A percentile compares a stretch with the other conserved stretches of the same genome.
Evolutionary conservation across 2,888 invertebrate species (phyloP).

Genomic region (Willowsia nigromaculata): DNA sequence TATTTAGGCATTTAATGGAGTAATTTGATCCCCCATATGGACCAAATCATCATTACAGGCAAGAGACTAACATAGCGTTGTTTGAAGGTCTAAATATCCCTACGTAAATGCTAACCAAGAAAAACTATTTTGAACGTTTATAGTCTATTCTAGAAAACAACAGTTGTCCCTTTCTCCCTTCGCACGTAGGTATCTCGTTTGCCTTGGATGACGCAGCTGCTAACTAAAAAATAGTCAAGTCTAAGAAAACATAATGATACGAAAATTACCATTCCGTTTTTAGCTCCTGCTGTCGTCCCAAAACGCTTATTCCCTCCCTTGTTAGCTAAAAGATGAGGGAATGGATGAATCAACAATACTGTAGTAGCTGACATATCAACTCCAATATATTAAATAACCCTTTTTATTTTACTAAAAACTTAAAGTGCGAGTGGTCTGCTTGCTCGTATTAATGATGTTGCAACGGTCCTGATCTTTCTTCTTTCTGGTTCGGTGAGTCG

Average conservation of each 20-base stretch:
- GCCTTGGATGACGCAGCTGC: slow-evolving; percentile 1
- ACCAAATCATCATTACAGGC: neutral
- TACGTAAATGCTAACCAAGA: no score
- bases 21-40: neutral
- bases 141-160: neutral
- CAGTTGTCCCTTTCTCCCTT: neutral
- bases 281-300: neutral
- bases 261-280: neutral
- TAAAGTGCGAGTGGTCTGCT: neutral
- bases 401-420: no score
- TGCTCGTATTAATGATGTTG: neutral
- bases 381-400: neutral
- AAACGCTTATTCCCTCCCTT: neutral
- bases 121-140: no score
- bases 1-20: neutral
- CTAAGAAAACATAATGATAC: neutral
- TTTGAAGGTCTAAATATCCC: neutral
- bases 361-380: neutral
- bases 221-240: neutral
- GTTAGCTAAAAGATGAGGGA: neutral
- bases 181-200: neutral
- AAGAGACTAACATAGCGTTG: neutral
- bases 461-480: neutral
- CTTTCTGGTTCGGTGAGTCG: neutral
- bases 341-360: neutral